Evolutionary conservation across 1,140 invertebrate species (phyloP), one percentile per base, ranked within the genome.

Genomic region (Drosophila parabipectinata): DNA sequence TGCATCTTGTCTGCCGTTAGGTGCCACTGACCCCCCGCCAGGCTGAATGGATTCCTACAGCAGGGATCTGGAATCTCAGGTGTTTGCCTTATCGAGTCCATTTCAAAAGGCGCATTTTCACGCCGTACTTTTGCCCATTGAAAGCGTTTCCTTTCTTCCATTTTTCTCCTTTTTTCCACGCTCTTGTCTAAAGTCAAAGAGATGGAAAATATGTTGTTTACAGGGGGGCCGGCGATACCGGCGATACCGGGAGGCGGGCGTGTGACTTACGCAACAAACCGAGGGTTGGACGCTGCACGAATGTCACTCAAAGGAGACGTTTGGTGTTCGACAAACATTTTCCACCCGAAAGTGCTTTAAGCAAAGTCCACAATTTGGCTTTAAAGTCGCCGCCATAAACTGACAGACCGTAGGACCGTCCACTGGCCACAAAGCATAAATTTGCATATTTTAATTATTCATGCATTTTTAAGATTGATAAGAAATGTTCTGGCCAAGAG

Each of bases 381-480:
- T 77, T 77, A 76, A 77, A 77, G 63, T 57, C 21, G 30, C 69
- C 60, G 53, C 26, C 44, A 54, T 18, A 41, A n/a, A 32, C 41
- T 18, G 41, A 15, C 14, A 14, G 41, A 7, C 14, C 41, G 15
- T 18, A 14, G 6, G 41, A 55, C 18, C 32, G 61, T 44, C 61
- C 59, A 79, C 62, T 79, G 56, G 68, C 73, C 82, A 82, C 74
- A 87, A 73, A 64, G 44, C 63, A 69, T 73, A 88, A 82, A 88
- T 87, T 87, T 87, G 50, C 82, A 87, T 87, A 87, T 87, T 88
- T 87, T 87, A 87, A 87, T 87, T 87, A 87, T 87, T 87, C 82
- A 87, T 87, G 83, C 79, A 88, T 87, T 87, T 87, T 87, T 88
- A 87, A 87, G 82, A 87, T 87, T 88, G 83, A 87, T 87, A 87